A percentile compares a stretch with the other conserved stretches of the same genome.
Evolutionary conservation across 2,888 invertebrate genomes (phyloP).

Genomic region (Drosophila rubida): DNA sequence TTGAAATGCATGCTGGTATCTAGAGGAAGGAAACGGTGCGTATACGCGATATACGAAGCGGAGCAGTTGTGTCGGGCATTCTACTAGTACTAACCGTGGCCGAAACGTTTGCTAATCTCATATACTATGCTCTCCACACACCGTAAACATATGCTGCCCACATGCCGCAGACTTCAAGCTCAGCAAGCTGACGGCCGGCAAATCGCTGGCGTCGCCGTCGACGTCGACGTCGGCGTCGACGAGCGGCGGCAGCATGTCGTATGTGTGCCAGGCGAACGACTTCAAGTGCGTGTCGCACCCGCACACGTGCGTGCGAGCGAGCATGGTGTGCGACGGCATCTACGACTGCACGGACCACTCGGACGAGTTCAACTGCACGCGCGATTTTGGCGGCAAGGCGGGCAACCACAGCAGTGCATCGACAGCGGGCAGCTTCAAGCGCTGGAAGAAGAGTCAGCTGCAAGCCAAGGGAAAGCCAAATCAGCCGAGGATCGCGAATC

Average conservation of each 20-base stretch:
- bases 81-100: conserved; percentile 44
- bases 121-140: conserved; percentile 40
- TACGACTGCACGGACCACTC: conserved; percentile 87
- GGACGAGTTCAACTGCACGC: conserved; percentile 87
- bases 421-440: conserved; percentile 60
- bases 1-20: conserved; percentile 5
- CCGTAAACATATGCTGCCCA: neutral
- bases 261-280: conserved; percentile 82
- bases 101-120: conserved; percentile 39
- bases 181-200: conserved; percentile 56
- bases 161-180: conserved; percentile 77
- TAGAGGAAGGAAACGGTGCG: conserved; percentile 35
- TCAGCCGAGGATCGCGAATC: no score
- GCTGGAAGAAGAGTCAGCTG: conserved; percentile 81
- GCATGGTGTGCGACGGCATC: conserved; percentile 86
- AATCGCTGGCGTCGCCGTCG: no score
- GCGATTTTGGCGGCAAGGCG: conserved; percentile 51
- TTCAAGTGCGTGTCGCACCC: conserved; percentile 85
- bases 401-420: conserved; percentile 3
- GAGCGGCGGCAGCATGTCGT: conserved; percentile 52
- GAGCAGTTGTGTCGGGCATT: neutral
- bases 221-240: no score
- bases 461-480: neutral
- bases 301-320: conserved; percentile 82
- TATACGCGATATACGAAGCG: conserved; percentile 32